Evolutionary conservation across 1,140 invertebrate genomes (phyloP), one percentile per base, ranked within the genome.

Genomic region (Anastrepha ludens): DNA sequence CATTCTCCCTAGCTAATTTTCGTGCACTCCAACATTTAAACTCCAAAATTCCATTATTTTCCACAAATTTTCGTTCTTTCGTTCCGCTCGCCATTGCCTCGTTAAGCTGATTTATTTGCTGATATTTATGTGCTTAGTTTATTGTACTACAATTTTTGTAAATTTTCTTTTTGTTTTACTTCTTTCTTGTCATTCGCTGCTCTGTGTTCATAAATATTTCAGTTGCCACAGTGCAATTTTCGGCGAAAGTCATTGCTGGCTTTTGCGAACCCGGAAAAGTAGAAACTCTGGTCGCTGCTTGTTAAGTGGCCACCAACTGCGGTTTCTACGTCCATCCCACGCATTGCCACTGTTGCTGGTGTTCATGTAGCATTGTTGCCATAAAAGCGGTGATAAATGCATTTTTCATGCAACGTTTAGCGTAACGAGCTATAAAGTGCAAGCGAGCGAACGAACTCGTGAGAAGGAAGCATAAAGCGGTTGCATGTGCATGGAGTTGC

Each of bases 361-460:
- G 47, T 55, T 78, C 44, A 4, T 13, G 17, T 0, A 7, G 4
- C 39, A 9, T 41, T 70, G 39, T 44, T 74, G 44, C 74, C n/a
- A 17, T 13, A n/a, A 81, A 81, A 81, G 55, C 74, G 74, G 15
- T 81, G 74, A 81, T 81, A 81, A 81, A 81, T 81, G 74, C 74
- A 81, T 81, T 81, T 81, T 81, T 81, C 74, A 81, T 81, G 74
- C 74, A 81, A 81, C 74, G 74, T 81, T 81, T 81, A 81, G 74
- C 74, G 74, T 81, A 81, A 81, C 74, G 74, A 81, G 74, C 74
- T 55, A 81, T 81, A 81, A 81, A 50, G 74, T 7, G 74, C 44
- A 81, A 29, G 20, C 74, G 17, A 70, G 67, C 67, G 41, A 3
- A 70, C 11, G 67, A 50, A 41, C 41, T 15, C 70, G 70, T 74